phyloP scores from a whole-genome alignment of 2,888 invertebrate species.

The Agriopis marginaria region DNA sequence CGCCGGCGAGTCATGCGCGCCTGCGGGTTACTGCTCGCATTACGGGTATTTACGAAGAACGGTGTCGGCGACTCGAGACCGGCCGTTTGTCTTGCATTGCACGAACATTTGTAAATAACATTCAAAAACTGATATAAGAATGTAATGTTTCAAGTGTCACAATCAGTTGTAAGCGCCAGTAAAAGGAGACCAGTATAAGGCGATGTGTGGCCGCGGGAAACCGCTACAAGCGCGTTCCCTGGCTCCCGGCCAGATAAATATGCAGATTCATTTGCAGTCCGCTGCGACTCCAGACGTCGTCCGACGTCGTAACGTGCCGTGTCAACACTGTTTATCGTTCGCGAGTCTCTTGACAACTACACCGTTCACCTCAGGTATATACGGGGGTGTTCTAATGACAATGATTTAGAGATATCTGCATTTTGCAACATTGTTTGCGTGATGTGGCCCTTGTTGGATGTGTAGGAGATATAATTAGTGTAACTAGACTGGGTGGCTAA shows the following conservation, averaged over 20 bases:
- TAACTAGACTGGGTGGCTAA: conserved; percentile 45
- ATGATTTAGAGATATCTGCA: neutral
- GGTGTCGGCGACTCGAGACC: conserved; percentile 4
- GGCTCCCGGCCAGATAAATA: conserved; percentile 70
- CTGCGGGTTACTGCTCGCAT: conserved; percentile 36
- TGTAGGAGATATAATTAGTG: conserved; percentile 19
- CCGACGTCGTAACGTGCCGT: conserved; percentile 54
- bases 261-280: conserved; percentile 78
- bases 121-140: neutral
- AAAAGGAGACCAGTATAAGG: conserved; percentile 46
- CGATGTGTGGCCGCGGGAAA: conserved; percentile 56
- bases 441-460: conserved; percentile 11
- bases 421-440: conserved; percentile 18
- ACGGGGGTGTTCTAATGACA: conserved; percentile 6
- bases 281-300: conserved; percentile 61
- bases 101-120: conserved; percentile 12
- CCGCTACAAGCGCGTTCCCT: conserved; percentile 59
- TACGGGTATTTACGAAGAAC: conserved; percentile 30
- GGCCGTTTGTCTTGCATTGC: neutral
- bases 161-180: conserved; percentile 20
- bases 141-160: conserved; percentile 13
- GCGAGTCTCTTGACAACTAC: conserved; percentile 39
- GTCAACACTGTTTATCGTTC: conserved; percentile 62
- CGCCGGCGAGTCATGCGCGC: conserved; percentile 13
- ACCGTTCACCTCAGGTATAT: conserved; percentile 27